phyloP scores from a whole-genome alignment of 30 jellyfish, hydroid and myxozoan species.

The Haliclystus octoradiatus region DNA sequence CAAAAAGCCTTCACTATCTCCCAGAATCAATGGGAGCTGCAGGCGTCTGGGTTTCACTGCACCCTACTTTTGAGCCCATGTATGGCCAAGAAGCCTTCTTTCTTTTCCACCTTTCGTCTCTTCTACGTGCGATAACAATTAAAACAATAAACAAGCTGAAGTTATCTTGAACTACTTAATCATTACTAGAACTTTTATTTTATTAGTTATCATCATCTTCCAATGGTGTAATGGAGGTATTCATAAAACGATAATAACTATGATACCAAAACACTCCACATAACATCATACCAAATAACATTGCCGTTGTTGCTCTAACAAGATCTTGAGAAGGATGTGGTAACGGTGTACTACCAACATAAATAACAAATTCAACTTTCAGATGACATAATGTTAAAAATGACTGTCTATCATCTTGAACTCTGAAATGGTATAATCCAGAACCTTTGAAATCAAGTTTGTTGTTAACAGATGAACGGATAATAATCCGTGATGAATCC shows the following conservation, averaged over 20 bases:
- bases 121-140: no score
- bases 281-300: slow-evolving; percentile 46
- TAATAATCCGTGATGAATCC: slow-evolving; percentile 12
- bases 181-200: no score
- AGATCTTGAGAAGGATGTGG: slow-evolving; percentile 49
- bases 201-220: no score
- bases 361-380: slow-evolving; percentile 48
- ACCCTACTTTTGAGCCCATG: no score
- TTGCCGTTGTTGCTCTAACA: slow-evolving; percentile 66
- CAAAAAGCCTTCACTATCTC: no score
- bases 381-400: slow-evolving; percentile 55
- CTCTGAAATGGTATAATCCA: slow-evolving; percentile 61
- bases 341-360: slow-evolving; percentile 48
- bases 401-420: slow-evolving; percentile 4
- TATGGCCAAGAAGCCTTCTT: no score
- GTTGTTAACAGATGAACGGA: slow-evolving; percentile 4
- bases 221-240: no score
- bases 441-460: slow-evolving; percentile 42
- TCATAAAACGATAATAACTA: background rate
- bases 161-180: no score
- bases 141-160: no score
- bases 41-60: no score
- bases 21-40: no score
- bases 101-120: no score
- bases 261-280: slow-evolving; percentile 25